These are phyloP conservation scores for Lepetodrilus schrolli DNA, from an alignment of 2,888 invertebrate species.

Conservation along the genomic window DNA sequence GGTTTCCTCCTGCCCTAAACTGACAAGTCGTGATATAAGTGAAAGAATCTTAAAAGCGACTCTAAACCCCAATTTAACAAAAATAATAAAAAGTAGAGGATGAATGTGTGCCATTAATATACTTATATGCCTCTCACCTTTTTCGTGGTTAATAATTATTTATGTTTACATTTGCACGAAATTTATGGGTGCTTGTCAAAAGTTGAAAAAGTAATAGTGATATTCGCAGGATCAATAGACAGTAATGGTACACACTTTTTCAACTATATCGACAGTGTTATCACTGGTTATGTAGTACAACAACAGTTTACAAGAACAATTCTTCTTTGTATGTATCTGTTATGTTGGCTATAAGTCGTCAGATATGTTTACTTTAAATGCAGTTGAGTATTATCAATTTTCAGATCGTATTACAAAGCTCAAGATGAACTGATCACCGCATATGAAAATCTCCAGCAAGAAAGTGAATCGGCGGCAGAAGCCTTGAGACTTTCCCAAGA, in stretches of 20 bases:
- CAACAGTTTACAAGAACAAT: not conserved
- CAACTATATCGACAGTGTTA: not conserved
- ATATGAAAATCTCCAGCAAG: constrained; percentile 61
- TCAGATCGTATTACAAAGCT: constrained; percentile 71
- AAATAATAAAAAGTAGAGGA: too few species aligned
- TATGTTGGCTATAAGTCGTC: not conserved
- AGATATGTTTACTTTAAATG: not conserved
- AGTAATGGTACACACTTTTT: not conserved
- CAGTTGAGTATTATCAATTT: constrained; percentile 26
- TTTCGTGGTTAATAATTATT: too few species aligned
- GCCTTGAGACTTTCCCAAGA: too few species aligned
- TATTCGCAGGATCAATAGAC: too few species aligned
- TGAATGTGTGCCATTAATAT: too few species aligned
- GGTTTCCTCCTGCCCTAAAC: not conserved
- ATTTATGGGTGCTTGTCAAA: too few species aligned
- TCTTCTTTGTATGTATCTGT: not conserved
- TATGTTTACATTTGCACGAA: too few species aligned
- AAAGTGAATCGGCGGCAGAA: constrained; percentile 47
- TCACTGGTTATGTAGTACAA: not conserved
- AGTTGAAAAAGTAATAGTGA: too few species aligned
- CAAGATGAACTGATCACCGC: constrained; percentile 71
- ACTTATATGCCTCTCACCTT: too few species aligned
- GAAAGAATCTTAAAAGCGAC: not conserved
- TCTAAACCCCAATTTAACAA: not conserved
- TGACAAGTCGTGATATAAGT: not conserved